A percentile compares a stretch with the other conserved stretches of the same genome.
Evolutionary conservation across 2,888 invertebrate species (phyloP).

Genomic region (Hoplodrina ambigua): DNA sequence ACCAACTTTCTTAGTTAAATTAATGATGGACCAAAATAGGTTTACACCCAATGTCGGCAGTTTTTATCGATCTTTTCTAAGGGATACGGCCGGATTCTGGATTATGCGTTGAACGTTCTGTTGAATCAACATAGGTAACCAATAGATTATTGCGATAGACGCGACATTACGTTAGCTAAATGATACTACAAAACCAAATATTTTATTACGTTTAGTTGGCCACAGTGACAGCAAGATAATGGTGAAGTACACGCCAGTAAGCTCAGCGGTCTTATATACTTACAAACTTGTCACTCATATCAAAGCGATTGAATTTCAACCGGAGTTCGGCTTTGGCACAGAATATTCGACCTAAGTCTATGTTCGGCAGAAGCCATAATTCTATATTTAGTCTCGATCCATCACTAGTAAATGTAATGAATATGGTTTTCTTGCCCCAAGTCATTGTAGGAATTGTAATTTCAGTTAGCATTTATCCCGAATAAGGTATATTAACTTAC

Average conservation of each 20-base stretch:
- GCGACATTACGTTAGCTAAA: not conserved
- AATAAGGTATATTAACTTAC: constrained; percentile 72
- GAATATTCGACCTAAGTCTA: not conserved
- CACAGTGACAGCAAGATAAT: not conserved
- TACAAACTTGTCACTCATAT: constrained; percentile 13
- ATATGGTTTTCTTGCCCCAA: constrained; percentile 15
- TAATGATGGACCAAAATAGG: constrained; percentile 29
- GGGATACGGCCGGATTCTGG: not conserved
- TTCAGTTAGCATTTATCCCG: constrained; percentile 43
- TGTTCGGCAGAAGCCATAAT: constrained; percentile 1
- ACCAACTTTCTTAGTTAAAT: constrained; percentile 14
- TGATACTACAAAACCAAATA: not conserved
- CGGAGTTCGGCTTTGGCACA: constrained; percentile 7
- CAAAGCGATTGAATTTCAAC: not conserved
- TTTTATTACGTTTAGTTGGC: not conserved
- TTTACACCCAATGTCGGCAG: not conserved
- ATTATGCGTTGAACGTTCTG: not conserved
- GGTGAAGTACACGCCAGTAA: not conserved
- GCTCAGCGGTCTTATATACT: constrained; percentile 3
- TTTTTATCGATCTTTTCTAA: not conserved
- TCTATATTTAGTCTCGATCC: constrained; percentile 14
- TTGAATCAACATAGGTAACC: not conserved
- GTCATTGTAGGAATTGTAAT: constrained; percentile 43
- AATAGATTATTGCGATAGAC: not conserved
- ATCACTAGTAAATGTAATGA: constrained; percentile 20